These are phyloP conservation scores for Spheniscus mendiculus DNA, from an alignment of 2,113 vertebrate genomes.

Conservation along the genomic window DNA sequence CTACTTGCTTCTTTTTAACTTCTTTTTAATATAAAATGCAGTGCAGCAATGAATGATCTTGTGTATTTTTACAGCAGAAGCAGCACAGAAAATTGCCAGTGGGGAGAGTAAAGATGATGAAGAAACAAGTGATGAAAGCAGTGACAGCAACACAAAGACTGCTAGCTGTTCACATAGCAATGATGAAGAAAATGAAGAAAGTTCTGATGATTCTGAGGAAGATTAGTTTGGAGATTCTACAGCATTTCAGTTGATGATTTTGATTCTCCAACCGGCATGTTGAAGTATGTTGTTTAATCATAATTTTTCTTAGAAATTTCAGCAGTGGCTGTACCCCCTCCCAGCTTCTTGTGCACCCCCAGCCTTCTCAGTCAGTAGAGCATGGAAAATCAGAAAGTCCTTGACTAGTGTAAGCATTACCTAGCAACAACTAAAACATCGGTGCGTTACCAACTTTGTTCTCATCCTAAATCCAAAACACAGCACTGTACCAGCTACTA, in stretches of 20 bases:
- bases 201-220: constrained; percentile 39
- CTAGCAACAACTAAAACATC: no score
- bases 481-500: no score
- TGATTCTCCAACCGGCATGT: not conserved
- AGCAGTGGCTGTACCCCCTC: not conserved
- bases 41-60: not conserved
- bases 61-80: constrained; percentile 65
- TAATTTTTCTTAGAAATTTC: not conserved
- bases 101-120: constrained; percentile 20
- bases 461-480: no score
- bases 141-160: constrained; percentile 1
- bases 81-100: not conserved
- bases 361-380: no score
- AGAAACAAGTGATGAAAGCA: constrained; percentile 34
- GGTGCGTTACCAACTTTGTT: no score
- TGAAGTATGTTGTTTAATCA: not conserved
- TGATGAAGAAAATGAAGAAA: not conserved
- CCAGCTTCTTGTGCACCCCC: no score
- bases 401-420: no score
- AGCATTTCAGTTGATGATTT: not conserved
- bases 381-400: no score
- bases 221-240: not conserved
- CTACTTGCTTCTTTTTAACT: not conserved
- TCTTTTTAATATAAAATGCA: not conserved
- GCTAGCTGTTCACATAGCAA: not conserved